Conservation (phyloP, 1,140 invertebrate species). For the Daktulosphaira vitifoliae region DNA sequence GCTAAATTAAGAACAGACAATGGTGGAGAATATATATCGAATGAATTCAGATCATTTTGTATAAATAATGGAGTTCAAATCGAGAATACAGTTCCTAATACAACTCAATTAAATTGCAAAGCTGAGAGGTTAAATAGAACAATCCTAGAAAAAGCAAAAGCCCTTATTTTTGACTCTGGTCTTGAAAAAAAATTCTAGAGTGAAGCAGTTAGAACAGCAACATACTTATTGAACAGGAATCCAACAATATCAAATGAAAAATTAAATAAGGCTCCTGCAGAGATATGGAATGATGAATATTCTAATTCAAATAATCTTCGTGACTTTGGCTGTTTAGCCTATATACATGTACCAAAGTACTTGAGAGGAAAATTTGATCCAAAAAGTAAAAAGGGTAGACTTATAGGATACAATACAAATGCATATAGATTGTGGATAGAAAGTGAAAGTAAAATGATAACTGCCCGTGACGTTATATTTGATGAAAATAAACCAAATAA, state of each 20-base stretch:
- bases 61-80: conserved; percentile 39
- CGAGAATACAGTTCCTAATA: conserved; percentile 39
- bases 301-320: conserved; percentile 38
- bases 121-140: conserved; percentile 42
- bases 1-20: conserved; percentile 31
- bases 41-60: conserved; percentile 36
- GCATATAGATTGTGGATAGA: too few species aligned
- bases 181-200: conserved; percentile 40
- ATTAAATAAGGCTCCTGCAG: conserved; percentile 32
- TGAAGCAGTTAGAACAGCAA: conserved; percentile 38
- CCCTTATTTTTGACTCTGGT: conserved; percentile 39
- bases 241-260: conserved; percentile 9
- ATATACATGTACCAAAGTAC: not conserved
- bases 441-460: too few species aligned
- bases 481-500: too few species aligned
- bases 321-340: conserved; percentile 39
- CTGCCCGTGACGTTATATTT: too few species aligned
- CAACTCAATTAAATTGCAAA: conserved; percentile 42
- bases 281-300: conserved; percentile 19
- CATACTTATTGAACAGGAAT: conserved; percentile 32
- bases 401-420: too few species aligned
- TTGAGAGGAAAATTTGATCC: not conserved
- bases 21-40: conserved; percentile 33
- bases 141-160: conserved; percentile 39
- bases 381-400: too few species aligned